Evolutionary conservation across 2,888 invertebrate species (phyloP).

Genomic region (Drosophila kanekoi): DNA sequence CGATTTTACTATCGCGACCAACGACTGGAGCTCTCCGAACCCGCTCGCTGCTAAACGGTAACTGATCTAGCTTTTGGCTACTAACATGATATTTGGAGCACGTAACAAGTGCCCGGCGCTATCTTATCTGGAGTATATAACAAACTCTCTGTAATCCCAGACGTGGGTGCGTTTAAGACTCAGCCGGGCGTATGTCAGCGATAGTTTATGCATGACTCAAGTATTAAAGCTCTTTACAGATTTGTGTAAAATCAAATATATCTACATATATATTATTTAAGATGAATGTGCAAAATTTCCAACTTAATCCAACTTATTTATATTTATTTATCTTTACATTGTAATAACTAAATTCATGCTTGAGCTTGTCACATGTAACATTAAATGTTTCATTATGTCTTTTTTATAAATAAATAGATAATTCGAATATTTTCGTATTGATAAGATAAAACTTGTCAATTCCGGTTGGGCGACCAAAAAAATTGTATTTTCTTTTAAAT

Average conservation of each 20-base stretch:
- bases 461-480: conserved; percentile 20
- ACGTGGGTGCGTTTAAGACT: conserved; percentile 6
- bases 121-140: conserved; percentile 36
- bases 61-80: conserved; percentile 43
- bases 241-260: too few species aligned
- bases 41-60: conserved; percentile 45
- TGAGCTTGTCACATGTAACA: background rate
- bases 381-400: background rate
- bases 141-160: conserved; percentile 33
- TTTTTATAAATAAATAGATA: conserved; percentile 40
- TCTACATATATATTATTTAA: background rate
- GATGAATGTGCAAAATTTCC: too few species aligned
- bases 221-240: background rate
- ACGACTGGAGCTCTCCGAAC: conserved; percentile 38
- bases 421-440: conserved; percentile 42
- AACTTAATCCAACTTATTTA: background rate
- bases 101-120: conserved; percentile 19
- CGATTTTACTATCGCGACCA: background rate
- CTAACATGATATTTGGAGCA: conserved; percentile 20
- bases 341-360: background rate
- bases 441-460: conserved; percentile 58
- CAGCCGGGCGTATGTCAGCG: background rate
- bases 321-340: background rate
- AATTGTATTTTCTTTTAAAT: conserved; percentile 14
- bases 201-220: conserved; percentile 1